phyloP scores from a whole-genome alignment of 2,888 invertebrate species.

The Sylvicola cinctus region DNA sequence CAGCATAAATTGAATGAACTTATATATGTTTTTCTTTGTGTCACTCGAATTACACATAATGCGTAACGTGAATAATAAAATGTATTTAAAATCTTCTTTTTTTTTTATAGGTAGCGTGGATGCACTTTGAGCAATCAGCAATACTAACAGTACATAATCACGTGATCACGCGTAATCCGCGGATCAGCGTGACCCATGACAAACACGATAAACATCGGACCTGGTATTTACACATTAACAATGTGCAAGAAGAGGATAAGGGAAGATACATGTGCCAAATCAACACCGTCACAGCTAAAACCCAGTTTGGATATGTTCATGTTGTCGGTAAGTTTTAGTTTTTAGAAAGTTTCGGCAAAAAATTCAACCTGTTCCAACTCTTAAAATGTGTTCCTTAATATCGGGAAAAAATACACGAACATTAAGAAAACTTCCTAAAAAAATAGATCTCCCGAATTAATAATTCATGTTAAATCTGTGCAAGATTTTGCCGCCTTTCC shows the following conservation, averaged over 20 bases:
- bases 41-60: too few relatives aligned
- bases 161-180: slow-evolving; percentile 81
- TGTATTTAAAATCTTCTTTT: too few relatives aligned
- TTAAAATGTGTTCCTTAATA: too few relatives aligned
- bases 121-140: slow-evolving; percentile 86
- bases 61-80: too few relatives aligned
- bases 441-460: too few relatives aligned
- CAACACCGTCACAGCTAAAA: slow-evolving; percentile 81
- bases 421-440: too few relatives aligned
- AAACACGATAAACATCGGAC: slow-evolving; percentile 62
- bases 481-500: too few relatives aligned
- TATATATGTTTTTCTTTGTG: too few relatives aligned
- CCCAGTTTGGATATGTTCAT: slow-evolving; percentile 78
- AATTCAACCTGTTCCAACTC: too few relatives aligned
- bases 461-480: too few relatives aligned
- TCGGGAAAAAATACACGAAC: too few relatives aligned
- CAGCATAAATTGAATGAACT: too few relatives aligned
- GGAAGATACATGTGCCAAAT: slow-evolving; percentile 86
- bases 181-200: slow-evolving; percentile 81
- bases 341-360: background rate
- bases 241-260: slow-evolving; percentile 78
- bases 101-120: slow-evolving; percentile 71
- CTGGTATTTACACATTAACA: slow-evolving; percentile 82
- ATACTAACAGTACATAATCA: slow-evolving; percentile 85
- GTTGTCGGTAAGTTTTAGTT: slow-evolving; percentile 55